Base-by-base conservation (phyloP, 1,140 invertebrate genomes). In the Venustaconcha ellipsiformis region DNA sequence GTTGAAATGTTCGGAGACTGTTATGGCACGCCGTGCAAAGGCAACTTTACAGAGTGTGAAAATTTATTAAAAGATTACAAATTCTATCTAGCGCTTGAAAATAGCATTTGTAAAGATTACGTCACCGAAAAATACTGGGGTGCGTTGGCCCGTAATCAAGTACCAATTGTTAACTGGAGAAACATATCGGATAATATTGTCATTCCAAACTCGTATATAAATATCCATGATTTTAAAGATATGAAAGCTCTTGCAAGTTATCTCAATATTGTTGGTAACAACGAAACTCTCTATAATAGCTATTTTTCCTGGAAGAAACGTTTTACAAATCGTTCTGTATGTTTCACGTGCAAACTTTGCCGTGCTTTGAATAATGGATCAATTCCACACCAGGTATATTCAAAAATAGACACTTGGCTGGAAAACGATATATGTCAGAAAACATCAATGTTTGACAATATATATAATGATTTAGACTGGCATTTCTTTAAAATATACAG, bases 21-120 rank as follows among this genome's bases (percentile, higher is more conserved):
- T 60, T 76, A 76, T 4, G 76, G 62, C 12, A 76, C 20, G 60
- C 59, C 72, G 11, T 80, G 79, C 37, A 73, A 78, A 48, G 82
- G 81, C 56, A 80, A 80, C 14, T 71, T 78, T 56, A 81, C 80
- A 65, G 37, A 48, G 37, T 71, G 70, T 23, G 79, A 83, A 66
- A 70, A 75, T 2, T 56, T 81, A 57, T 74, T 75, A 66, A 72
- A 97, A 30, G 37, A 26, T 69, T 99, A 99, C 91, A 99, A 99
- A 88, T 99, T 99, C 91, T 99, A 86, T 70, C 74, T 88, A 37
- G 80, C 87, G 14, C 85, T 88, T 71, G 88, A 89, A 78, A 89
- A 89, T 76, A 85, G 82, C 68, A 83, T 86, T 76, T 89, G 88
- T 69, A 72, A 75, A 67, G 86, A 88, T 76, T 89, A 89, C 78